These are phyloP conservation scores for Pseudorhiza aurosa DNA, from an alignment of 30 jellyfish, hydroid and myxozoan species.

Conservation along the genomic window DNA sequence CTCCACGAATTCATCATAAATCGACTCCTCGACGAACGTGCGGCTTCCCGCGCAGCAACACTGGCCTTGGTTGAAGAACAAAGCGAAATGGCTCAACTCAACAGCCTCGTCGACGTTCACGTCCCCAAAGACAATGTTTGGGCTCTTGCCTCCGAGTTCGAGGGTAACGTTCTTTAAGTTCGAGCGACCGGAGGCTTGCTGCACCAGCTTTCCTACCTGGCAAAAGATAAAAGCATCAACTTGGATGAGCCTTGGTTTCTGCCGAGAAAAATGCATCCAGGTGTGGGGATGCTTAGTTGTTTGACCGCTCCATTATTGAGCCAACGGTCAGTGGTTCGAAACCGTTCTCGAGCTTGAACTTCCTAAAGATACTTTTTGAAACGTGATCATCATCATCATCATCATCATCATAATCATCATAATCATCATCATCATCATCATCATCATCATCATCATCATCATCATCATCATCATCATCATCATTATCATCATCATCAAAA, in stretches of 20 bases:
- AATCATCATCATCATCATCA: no score
- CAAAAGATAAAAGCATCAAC: background rate
- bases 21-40: constrained; percentile 84
- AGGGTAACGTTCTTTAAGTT: constrained; percentile 79
- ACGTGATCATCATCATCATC: no score
- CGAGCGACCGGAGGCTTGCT: constrained; percentile 85
- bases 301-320: no score
- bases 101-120: constrained; percentile 79
- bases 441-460: no score
- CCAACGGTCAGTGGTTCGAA: no score
- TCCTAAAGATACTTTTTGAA: no score
- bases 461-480: no score
- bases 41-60: constrained; percentile 96
- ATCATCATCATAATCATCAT: no score
- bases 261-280: no score
- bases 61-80: constrained; percentile 96
- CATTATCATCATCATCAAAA: no score
- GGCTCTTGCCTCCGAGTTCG: constrained; percentile 73
- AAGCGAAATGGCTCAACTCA: constrained; percentile 79
- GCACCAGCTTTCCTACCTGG: constrained; percentile 86
- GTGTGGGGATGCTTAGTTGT: no score
- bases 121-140: constrained; percentile 78
- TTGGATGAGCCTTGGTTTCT: background rate
- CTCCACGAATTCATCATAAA: constrained; percentile 87
- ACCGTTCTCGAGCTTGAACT: no score